Base-by-base conservation (phyloP, 2,888 invertebrate genomes). In the Leptinotarsa peninsularis region DNA sequence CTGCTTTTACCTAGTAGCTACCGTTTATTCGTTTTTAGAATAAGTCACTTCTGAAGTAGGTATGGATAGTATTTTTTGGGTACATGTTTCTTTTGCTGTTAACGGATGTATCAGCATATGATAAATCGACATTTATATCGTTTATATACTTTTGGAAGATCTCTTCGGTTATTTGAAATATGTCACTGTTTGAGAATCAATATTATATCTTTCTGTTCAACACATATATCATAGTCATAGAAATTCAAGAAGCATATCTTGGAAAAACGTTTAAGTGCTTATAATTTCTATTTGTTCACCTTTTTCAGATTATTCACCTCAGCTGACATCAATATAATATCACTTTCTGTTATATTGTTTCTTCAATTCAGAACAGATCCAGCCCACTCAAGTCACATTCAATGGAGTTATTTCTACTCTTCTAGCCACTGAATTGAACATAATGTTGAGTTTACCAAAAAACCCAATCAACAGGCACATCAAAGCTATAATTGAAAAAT, bases 251-350 rank as follows among this genome's bases (percentile, higher is more conserved):
- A 27, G 1, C 43, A 3, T 43, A 66, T 33, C 10, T 27, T 33
- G 33, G 7, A 33, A 33, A 33, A 33, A 33, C 33, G 4, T 33
- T 33, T 7, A 5, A 33, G 33, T 33, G 33, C 7, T 10, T 10
- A 33, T 10, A 33, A 33, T 33, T 33, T 33, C 10, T 33, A 33
- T 33, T 33, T 7, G 33, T 7, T 33, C 33, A 33, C 2, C 10
- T 33, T 33, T 10, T 33, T 33, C 33, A 33, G 33, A 0, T 33
- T 67, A 66, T 33, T 67, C 52, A 49, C 33, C 66, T 49, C 66
- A 15, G 66, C 66, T 18, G 66, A 49, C 43, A 66, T 17, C 66
- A 49, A 66, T 43, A n/a, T 43, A 27, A 66, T 49, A 66, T 66
- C 18, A 66, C n/a, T 66, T 21, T 10, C 49, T 49, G 49, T 43